Base-by-base conservation (phyloP, 2,797 vertebrate species). In the Sylvia borin region DNA sequence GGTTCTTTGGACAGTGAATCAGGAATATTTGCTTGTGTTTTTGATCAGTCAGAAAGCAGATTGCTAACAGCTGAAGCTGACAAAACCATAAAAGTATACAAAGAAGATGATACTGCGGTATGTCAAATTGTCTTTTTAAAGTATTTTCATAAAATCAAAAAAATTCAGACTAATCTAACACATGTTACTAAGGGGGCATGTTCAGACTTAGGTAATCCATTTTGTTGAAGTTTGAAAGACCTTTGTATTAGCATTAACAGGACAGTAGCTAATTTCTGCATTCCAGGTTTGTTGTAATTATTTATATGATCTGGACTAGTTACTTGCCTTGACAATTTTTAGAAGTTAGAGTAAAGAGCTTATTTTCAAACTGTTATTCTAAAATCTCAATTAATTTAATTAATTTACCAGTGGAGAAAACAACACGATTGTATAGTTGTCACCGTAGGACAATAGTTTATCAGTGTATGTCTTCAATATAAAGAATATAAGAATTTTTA, bases 31-130 rank as follows among this genome's bases (percentile, higher is more conserved):
- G 98, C 99, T 18, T 99, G 99, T 93, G 83, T 98, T 64, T 99
- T 99, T 86, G 99, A 99, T 97, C 98, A 99, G 95, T 99, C 99
- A 0, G 99, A 99, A 96, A 99, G 99, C 97, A 97, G 99, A 60
- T 96, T 99, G 97, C 98, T 99, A 94, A 99, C 99, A 3, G 99
- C 99, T 1, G 99, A 99, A 98, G 99, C 99, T 5, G 99, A 99
- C 98, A 99, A 99, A 98, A 99, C 99, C 92, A 99, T 99, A 79
- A 99, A 99, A 98, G 99, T 99, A 5, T 99, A 99, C 97, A 99
- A 98, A 97, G 99, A 99, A 97, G 99, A 99, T 38, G 99, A 99
- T 93, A 98, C 98, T 0, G 99, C 99, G 42, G 99, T 99, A 97
- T 97, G 98, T 97, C 72, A 1, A 64, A 76, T 32, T 51, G 21